Evolutionary conservation across 2,797 vertebrate genomes (phyloP).

Genomic region (Gallirallus australis): DNA sequence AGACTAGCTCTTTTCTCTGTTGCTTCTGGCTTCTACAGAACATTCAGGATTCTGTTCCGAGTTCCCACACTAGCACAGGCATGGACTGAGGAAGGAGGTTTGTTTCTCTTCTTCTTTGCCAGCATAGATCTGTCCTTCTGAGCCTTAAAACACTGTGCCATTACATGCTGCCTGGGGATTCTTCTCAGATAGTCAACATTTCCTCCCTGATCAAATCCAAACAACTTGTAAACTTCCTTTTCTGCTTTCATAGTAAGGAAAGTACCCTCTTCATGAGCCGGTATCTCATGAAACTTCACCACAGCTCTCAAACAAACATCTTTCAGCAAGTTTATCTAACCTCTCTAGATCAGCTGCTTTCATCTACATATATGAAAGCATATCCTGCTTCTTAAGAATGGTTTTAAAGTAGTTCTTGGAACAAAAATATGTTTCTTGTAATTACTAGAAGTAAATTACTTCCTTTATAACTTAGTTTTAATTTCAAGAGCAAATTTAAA

Average conservation of each 20-base stretch:
- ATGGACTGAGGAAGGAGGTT: neutral
- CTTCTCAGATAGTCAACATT: neutral
- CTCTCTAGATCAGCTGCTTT: neutral
- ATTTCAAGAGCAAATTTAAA: neutral
- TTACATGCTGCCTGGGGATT: neutral
- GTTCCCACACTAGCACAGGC: neutral
- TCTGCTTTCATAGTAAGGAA: neutral
- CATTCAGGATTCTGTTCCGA: neutral
- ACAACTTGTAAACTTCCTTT: neutral
- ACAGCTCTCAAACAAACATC: neutral
- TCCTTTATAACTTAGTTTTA: neutral
- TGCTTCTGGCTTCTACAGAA: neutral
- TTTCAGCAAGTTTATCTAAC: neutral
- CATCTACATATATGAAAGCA: neutral
- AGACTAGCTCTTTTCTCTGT: neutral
- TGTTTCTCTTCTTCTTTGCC: neutral
- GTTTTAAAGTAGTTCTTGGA: neutral
- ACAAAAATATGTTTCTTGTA: neutral
- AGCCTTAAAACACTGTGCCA: neutral
- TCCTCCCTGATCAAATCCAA: neutral
- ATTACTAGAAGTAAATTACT: neutral
- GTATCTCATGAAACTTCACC: neutral
- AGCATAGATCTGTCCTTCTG: neutral
- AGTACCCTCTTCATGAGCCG: neutral
- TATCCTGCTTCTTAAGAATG: neutral